Percentiles rank a stretch among this genome's conserved stretches.
phyloP scores from a whole-genome alignment of 2,797 vertebrate species.

The Siniperca scherzeri region DNA sequence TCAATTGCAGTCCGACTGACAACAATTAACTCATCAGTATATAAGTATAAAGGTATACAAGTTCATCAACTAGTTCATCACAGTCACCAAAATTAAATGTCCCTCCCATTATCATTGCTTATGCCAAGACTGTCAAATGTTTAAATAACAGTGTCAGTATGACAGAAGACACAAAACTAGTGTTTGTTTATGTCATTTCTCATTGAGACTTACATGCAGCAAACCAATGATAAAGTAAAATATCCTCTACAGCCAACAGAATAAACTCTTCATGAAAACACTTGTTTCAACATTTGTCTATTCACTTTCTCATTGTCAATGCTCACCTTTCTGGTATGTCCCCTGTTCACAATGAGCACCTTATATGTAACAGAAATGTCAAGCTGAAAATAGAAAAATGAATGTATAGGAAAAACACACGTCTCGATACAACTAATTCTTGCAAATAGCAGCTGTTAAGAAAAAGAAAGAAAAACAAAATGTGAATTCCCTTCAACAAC shows the following conservation, averaged over 20 bases:
- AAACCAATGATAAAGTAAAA: too few relatives aligned
- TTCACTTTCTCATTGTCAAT: neutral
- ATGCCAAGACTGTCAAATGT: neutral
- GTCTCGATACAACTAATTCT: neutral
- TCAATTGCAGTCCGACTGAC: neutral
- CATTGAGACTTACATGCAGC: neutral
- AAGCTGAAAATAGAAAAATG: neutral
- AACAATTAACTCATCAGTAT: neutral
- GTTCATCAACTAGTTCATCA: neutral
- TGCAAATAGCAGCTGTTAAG: neutral
- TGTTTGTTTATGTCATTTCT: neutral
- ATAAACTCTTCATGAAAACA: neutral
- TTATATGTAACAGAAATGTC: neutral
- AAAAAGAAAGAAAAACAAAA: neutral
- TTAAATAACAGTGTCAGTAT: neutral
- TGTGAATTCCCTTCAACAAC: too few relatives aligned
- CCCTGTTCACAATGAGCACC: neutral
- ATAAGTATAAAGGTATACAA: neutral
- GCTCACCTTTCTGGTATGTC: neutral
- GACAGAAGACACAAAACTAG: too few relatives aligned
- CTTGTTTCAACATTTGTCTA: neutral
- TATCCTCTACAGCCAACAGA: neutral
- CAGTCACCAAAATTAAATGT: neutral
- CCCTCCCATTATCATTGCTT: neutral
- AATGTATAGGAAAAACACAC: neutral